Percentiles rank a stretch among this genome's conserved stretches.
Conservation (phyloP, 2,888 invertebrate genomes). For the Malthinus flaveolus region DNA sequence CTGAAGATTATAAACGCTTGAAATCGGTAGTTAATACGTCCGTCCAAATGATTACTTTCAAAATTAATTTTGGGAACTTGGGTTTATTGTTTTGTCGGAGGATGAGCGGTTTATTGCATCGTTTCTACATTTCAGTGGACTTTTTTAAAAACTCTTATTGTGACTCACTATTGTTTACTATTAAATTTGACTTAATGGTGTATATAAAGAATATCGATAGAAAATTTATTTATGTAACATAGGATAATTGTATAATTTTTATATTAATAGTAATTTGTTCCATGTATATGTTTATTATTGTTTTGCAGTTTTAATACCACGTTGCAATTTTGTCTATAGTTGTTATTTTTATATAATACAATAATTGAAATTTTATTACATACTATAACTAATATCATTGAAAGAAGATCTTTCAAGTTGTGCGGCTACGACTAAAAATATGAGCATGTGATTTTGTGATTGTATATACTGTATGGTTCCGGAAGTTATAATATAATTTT, state of each 20-base stretch:
- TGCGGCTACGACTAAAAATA: not conserved
- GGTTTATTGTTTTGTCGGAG: too few species aligned
- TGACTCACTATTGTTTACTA: too few species aligned
- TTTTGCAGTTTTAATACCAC: constrained; percentile 1
- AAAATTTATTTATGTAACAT: constrained; percentile 1
- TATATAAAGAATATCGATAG: too few species aligned
- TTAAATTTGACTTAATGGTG: too few species aligned
- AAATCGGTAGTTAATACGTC: too few species aligned
- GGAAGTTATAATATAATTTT: constrained; percentile 21
- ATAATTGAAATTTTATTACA: not conserved
- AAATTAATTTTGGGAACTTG: too few species aligned
- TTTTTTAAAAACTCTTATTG: too few species aligned
- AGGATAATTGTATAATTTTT: not conserved
- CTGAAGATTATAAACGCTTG: too few species aligned
- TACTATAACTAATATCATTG: not conserved
- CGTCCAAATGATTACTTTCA: too few species aligned
- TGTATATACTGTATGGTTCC: constrained; percentile 7
- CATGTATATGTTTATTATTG: constrained; percentile 2
- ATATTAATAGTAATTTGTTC: not conserved
- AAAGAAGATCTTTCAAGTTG: not conserved
- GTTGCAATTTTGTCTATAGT: constrained; percentile 1
- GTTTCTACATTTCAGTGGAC: too few species aligned
- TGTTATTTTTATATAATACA: constrained; percentile 1
- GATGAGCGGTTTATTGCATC: too few species aligned
- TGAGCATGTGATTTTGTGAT: constrained; percentile 4